phyloP scores from a whole-genome alignment of 2,888 invertebrate species.

The Lasioglossum leucozonium region DNA sequence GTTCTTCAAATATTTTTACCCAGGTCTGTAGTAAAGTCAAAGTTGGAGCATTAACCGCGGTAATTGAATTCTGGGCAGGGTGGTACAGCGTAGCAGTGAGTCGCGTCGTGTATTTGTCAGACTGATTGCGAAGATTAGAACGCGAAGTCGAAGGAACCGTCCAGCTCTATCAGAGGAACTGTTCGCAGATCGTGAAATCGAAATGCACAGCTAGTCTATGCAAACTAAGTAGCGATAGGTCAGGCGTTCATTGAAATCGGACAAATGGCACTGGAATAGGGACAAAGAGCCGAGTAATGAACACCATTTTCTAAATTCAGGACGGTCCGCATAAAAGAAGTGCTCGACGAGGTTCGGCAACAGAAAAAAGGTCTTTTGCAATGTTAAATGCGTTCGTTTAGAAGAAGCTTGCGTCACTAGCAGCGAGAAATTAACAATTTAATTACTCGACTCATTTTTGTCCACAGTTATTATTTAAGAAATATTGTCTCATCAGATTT shows the following conservation, averaged over 20 bases:
- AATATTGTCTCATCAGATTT: not conserved
- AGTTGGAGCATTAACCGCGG: not conserved
- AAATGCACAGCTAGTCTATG: constrained; percentile 37
- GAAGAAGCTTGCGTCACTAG: too few relatives aligned
- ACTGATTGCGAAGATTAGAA: constrained; percentile 29
- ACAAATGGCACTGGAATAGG: constrained; percentile 19
- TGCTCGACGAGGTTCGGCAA: not conserved
- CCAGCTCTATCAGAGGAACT: constrained; percentile 17
- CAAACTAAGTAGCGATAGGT: constrained; percentile 55
- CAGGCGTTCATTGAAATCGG: constrained; percentile 48
- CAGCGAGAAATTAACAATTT: too few relatives aligned
- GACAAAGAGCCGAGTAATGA: constrained; percentile 32
- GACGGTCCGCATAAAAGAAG: not conserved
- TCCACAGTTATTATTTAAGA: not conserved
- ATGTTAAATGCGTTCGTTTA: not conserved
- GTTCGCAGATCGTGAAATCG: constrained; percentile 27
- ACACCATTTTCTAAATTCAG: constrained; percentile 32
- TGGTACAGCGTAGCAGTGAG: not conserved
- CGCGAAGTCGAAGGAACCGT: not conserved
- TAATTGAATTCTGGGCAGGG: constrained; percentile 22
- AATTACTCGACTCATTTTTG: too few relatives aligned
- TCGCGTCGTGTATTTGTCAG: constrained; percentile 22
- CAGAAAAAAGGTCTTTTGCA: not conserved
- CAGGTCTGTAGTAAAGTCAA: not conserved
- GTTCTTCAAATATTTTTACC: too few relatives aligned